Conservation (phyloP, 2,888 invertebrate species). For the Hypomecis punctinalis region DNA sequence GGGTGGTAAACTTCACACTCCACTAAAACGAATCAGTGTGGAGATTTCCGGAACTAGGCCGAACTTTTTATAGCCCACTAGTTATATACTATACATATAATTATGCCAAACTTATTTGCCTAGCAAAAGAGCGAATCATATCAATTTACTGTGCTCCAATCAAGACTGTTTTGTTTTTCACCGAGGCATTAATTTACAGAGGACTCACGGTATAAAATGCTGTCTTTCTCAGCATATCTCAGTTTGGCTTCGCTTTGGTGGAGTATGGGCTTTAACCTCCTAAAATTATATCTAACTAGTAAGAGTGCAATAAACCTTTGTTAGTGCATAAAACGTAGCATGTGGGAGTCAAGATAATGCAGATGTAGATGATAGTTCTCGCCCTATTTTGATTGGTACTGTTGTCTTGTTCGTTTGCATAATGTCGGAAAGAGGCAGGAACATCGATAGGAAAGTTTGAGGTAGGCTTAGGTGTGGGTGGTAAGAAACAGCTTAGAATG, state of each 20-base stretch:
- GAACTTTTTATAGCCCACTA: too few relatives aligned
- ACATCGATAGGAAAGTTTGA: constrained; percentile 48
- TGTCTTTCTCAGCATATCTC: too few relatives aligned
- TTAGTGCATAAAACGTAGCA: constrained; percentile 58
- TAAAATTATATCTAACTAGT: constrained; percentile 53
- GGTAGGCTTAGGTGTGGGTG: constrained; percentile 65
- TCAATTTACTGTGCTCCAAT: too few relatives aligned
- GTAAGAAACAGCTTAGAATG: constrained; percentile 60
- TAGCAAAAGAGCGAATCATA: too few relatives aligned
- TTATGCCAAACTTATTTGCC: too few relatives aligned
- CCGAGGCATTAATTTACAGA: too few relatives aligned
- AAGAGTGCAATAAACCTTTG: constrained; percentile 73
- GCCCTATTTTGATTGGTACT: constrained; percentile 53
- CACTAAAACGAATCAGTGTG: too few relatives aligned
- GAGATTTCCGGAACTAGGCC: too few relatives aligned
- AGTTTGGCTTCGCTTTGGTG: too few relatives aligned
- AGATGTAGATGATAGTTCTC: constrained; percentile 61
- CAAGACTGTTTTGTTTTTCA: too few relatives aligned
- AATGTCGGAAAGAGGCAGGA: constrained; percentile 37
- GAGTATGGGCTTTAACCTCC: constrained; percentile 8
- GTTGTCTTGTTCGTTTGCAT: constrained; percentile 36
- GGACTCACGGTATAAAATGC: too few relatives aligned
- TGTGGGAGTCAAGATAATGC: constrained; percentile 68
- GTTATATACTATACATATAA: too few relatives aligned
- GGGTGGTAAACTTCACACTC: constrained; percentile 21